Conservation (phyloP, 2,113 vertebrate genomes). For the Muscicapa adusta region DNA sequence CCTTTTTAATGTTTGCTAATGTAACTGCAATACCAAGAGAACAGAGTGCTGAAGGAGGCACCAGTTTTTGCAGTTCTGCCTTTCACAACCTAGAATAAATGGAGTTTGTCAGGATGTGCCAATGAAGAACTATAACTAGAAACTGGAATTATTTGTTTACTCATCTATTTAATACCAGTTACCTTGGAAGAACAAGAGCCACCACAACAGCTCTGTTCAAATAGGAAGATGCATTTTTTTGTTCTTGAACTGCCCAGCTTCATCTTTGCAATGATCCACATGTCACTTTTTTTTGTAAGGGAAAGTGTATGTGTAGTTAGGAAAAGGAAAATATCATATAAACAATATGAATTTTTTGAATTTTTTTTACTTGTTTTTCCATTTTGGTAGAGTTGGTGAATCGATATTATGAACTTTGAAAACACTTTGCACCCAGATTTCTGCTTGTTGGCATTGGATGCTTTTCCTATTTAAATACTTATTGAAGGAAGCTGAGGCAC, state of each 20-base stretch:
- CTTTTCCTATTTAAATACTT: not conserved
- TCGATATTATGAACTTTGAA: not conserved
- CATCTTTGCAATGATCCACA: not conserved
- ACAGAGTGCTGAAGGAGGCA: not conserved
- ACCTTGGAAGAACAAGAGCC: not conserved
- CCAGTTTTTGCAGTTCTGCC: not conserved
- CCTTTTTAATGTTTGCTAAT: not conserved
- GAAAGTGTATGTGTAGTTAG: not conserved
- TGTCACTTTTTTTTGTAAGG: not conserved
- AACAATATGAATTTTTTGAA: not conserved
- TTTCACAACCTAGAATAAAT: not conserved
- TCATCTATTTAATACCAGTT: not conserved
- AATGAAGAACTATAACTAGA: not conserved
- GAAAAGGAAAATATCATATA: not conserved
- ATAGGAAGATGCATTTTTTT: not conserved
- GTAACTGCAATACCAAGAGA: not conserved
- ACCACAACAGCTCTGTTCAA: not conserved
- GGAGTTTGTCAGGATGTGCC: not conserved
- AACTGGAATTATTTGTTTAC: not conserved
- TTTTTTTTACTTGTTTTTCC: not conserved
- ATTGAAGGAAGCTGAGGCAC: not conserved
- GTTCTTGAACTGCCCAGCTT: fast-evolving
- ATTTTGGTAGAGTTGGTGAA: not conserved
- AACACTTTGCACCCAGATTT: not conserved
- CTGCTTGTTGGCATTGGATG: not conserved